Percentiles rank a stretch among this genome's conserved stretches.
Evolutionary conservation across 2,113 vertebrate species (phyloP).

Genomic region (Neoarius graeffei): DNA sequence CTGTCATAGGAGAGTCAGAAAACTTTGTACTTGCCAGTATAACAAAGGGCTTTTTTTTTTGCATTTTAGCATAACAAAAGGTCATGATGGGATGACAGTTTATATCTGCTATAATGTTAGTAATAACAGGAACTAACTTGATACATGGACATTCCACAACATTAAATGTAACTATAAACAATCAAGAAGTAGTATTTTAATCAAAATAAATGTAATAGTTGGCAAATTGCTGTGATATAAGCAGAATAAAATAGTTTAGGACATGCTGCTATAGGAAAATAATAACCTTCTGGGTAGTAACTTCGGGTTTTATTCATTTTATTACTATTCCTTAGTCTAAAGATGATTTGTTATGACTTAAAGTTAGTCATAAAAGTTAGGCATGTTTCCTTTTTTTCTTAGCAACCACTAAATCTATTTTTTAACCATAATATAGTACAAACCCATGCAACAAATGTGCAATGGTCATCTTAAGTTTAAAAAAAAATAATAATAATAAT

Average conservation of each 20-base stretch:
- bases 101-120: background rate
- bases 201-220: background rate
- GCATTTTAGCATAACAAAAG: background rate
- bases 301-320: background rate
- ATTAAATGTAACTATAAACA: background rate
- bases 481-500: background rate
- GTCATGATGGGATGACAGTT: too few relatives aligned
- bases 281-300: background rate
- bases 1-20: background rate
- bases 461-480: background rate
- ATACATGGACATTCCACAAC: background rate
- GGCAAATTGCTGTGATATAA: background rate
- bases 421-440: background rate
- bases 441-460: background rate
- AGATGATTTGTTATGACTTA: background rate
- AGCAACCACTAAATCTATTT: background rate
- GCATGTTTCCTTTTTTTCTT: background rate
- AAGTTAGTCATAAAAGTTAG: background rate
- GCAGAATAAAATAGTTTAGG: background rate
- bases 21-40: background rate
- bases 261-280: background rate
- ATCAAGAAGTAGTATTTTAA: background rate
- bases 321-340: background rate
- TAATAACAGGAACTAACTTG: background rate
- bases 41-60: background rate